Evolutionary conservation across 1,140 invertebrate genomes (phyloP), one percentile per base, ranked within the genome.

Genomic region (Diorhabda carinulata): DNA sequence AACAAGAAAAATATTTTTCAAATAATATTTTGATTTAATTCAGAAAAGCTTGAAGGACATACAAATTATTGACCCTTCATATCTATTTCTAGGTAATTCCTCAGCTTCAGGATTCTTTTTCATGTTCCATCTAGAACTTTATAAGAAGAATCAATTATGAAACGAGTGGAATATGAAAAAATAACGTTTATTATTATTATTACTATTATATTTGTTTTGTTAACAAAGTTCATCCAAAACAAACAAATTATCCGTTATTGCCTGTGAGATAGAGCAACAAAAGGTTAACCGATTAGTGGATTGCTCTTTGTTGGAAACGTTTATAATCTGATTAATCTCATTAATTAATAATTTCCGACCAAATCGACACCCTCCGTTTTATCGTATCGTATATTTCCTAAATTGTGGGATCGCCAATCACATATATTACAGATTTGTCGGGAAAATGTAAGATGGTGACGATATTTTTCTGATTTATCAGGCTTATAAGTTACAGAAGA

Each of bases 281-380:
- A 52, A 52, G 47, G 47, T 52, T 63, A 45, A 63, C 45, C 42
- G 60, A 43, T n/a, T 61, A 67, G 65, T 43, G 43, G 65, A 8
- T 57, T 42, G 47, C 57, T 61, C 68, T 57, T 68, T 52, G 52
- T 59, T 56, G 60, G 66, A 72, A 72, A 74, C 68, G 68, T 44
- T 70, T 70, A 67, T 74, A 74, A 74, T 74, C 73, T 71, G 72
- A 74, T 74, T 74, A 74, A 70, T 67, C 69, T 66, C 67, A 61
- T 71, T 72, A 74, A 65, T 66, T 72, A 74, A 72, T 74, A 71
- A 72, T 72, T 72, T 74, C 65, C 71, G 68, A 56, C 47, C 62
- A 74, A 66, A 68, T 71, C 67, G 72, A 70, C 74, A 72, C 73
- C 70, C 69, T 68, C 68, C 70, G 68, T 52, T 8, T 52, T 68